Conservation (phyloP, 1,140 invertebrate genomes). For the Asobara japonica region DNA sequence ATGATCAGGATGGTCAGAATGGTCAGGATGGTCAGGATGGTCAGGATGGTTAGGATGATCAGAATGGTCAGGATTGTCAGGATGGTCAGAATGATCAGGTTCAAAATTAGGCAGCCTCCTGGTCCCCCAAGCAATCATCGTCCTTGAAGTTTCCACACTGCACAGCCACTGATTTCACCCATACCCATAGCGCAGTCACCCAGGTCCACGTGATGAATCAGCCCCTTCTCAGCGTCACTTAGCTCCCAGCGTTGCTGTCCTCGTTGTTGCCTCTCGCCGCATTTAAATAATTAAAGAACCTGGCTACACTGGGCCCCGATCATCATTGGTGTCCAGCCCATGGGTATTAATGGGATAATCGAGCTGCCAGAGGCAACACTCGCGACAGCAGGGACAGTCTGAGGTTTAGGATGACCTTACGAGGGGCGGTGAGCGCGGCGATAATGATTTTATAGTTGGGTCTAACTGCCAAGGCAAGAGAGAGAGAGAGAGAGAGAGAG, state of each 20-base stretch:
- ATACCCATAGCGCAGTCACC: background rate
- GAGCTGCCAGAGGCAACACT: slow-evolving; percentile 42
- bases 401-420: background rate
- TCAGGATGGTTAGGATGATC: too few species aligned
- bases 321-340: slow-evolving; percentile 23
- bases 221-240: background rate
- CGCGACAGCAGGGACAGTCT: background rate
- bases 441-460: slow-evolving; percentile 66
- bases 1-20: too few species aligned
- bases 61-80: too few species aligned
- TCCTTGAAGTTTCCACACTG: background rate
- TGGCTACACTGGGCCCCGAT: slow-evolving; percentile 51
- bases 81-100: too few species aligned
- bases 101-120: background rate
- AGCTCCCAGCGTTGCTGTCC: background rate
- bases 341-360: slow-evolving; percentile 65
- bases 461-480: slow-evolving; percentile 44
- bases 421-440: slow-evolving; percentile 47
- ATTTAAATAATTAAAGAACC: slow-evolving; percentile 64
- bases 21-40: too few species aligned
- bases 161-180: background rate
- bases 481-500: slow-evolving; percentile 13
- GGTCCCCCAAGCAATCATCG: background rate
- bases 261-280: slow-evolving; percentile 33
- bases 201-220: background rate